Evolutionary conservation across 2,888 invertebrate genomes (phyloP).

Genomic region (Lithophane semibrunnea): DNA sequence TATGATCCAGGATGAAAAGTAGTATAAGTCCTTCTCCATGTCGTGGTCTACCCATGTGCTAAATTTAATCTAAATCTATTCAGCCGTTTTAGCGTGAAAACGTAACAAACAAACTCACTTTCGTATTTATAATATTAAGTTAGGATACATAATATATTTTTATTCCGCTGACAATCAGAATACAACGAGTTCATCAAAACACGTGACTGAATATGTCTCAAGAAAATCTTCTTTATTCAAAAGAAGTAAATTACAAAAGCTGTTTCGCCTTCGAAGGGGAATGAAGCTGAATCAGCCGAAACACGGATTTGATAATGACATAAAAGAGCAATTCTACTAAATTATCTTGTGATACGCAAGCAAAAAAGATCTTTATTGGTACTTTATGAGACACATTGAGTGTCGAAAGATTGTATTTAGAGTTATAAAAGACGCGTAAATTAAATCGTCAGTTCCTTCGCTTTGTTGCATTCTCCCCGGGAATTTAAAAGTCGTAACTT

Average conservation of each 20-base stretch:
- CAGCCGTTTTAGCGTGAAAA: too few relatives aligned
- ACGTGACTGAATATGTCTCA: slow-evolving; percentile 22
- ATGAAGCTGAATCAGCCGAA: slow-evolving; percentile 64
- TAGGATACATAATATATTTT: neutral
- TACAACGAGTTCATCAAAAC: slow-evolving; percentile 32
- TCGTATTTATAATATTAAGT: too few relatives aligned
- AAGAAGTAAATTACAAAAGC: slow-evolving; percentile 63
- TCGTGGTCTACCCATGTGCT: too few relatives aligned
- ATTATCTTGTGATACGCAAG: slow-evolving; percentile 63
- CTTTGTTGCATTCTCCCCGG: neutral
- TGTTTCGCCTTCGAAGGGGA: slow-evolving; percentile 55
- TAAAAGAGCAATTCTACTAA: slow-evolving; percentile 68
- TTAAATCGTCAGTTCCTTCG: slow-evolving; percentile 13
- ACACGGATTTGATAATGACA: slow-evolving; percentile 68
- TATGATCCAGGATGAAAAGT: too few relatives aligned
- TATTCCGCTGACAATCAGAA: slow-evolving; percentile 22
- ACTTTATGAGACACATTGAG: slow-evolving; percentile 50
- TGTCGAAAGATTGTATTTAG: slow-evolving; percentile 34
- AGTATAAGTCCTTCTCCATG: too few relatives aligned
- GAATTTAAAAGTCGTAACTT: neutral
- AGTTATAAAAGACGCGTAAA: slow-evolving; percentile 19
- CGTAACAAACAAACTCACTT: too few relatives aligned
- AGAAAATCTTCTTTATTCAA: slow-evolving; percentile 56
- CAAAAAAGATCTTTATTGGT: slow-evolving; percentile 57
- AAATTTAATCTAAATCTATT: too few relatives aligned